These are phyloP conservation scores for Emydura subglobosa DNA, from an alignment of 2,113 vertebrate species.

Conservation along the genomic window DNA sequence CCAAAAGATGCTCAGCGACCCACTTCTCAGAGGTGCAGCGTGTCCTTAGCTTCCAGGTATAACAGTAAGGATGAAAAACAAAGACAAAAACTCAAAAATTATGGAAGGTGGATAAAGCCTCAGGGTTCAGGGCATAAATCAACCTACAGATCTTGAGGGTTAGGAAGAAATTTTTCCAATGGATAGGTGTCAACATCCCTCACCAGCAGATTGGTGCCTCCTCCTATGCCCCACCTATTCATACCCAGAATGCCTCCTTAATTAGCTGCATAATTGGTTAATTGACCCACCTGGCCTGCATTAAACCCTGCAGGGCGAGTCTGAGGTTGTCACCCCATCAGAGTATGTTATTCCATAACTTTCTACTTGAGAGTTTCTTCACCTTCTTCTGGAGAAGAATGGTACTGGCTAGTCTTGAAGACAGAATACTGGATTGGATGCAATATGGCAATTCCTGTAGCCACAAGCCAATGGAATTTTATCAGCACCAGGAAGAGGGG, in stretches of 20 bases:
- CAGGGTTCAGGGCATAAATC: neutral
- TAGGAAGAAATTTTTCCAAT: neutral
- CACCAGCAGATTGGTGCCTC: too few relatives aligned
- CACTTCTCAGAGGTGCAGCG: neutral
- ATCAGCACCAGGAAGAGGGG: fast-evolving
- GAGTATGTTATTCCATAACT: neutral
- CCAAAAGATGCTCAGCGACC: neutral
- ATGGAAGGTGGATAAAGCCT: neutral
- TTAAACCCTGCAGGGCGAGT: too few relatives aligned
- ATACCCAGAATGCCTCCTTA: too few relatives aligned
- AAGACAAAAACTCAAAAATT: neutral
- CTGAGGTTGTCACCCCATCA: too few relatives aligned
- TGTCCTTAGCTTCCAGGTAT: neutral
- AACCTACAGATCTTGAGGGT: neutral
- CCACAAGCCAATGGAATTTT: neutral
- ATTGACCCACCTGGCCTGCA: too few relatives aligned
- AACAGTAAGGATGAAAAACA: neutral
- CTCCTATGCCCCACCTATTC: too few relatives aligned
- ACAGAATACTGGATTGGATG: neutral
- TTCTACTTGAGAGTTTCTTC: neutral
- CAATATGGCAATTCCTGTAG: neutral
- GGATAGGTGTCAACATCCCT: neutral
- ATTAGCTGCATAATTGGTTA: too few relatives aligned
- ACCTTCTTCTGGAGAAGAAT: neutral
- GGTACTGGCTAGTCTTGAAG: neutral